These are phyloP conservation scores for Caenorhabditis remanei DNA, from an alignment of 1,140 invertebrate genomes.

Conservation along the genomic window DNA sequence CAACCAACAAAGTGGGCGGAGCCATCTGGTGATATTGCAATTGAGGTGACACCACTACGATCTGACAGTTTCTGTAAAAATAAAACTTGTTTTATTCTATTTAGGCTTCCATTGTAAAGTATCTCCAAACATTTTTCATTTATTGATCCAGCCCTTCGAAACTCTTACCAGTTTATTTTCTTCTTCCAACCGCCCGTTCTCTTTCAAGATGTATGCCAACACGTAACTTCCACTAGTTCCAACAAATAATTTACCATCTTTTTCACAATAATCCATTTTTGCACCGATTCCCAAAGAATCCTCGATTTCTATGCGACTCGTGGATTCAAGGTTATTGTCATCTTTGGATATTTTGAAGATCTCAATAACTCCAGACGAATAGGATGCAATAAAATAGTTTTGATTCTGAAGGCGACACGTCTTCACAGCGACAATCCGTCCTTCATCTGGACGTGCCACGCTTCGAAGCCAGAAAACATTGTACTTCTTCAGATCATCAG, in stretches of 20 bases:
- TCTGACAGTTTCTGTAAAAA: constrained; percentile 5
- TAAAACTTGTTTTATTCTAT: neutral
- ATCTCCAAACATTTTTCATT: too few species aligned
- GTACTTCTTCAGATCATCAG: neutral
- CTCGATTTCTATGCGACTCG: neutral
- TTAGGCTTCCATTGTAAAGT: too few species aligned
- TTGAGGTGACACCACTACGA: constrained; percentile 9
- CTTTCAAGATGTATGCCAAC: neutral
- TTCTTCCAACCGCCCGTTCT: neutral
- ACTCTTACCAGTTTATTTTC: neutral
- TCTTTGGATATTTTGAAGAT: neutral
- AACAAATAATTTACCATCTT: neutral
- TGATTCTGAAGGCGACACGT: neutral
- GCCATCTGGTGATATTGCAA: neutral
- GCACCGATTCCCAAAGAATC: constrained; percentile 4
- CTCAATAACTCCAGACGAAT: constrained; percentile 29
- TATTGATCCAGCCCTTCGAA: too few species aligned
- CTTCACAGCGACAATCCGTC: constrained; percentile 4
- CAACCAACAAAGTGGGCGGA: neutral
- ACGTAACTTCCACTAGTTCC: constrained; percentile 34
- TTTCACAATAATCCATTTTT: neutral
- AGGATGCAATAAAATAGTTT: neutral
- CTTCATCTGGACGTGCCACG: neutral
- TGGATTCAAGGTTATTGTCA: neutral
- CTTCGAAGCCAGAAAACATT: neutral